These are phyloP conservation scores for Morpho helenor DNA, from an alignment of 2,888 invertebrate genomes.

Conservation along the genomic window DNA sequence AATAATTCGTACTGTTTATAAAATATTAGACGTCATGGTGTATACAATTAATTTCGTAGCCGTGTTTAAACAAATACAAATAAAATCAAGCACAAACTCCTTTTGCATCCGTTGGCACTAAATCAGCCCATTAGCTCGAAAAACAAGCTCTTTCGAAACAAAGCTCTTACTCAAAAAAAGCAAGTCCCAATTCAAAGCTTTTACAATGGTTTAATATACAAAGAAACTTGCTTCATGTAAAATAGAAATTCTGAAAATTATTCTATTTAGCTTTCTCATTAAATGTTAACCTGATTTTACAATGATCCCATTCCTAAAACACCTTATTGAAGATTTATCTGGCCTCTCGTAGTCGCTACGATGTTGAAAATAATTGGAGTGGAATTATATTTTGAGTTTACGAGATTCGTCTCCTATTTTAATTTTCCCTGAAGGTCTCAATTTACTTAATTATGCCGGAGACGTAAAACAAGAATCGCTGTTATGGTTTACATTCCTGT, in stretches of 20 bases:
- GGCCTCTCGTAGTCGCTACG: slow-evolving; percentile 36
- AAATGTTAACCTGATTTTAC: slow-evolving; percentile 4
- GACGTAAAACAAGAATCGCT: slow-evolving; percentile 11
- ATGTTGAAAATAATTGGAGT: slow-evolving; percentile 61
- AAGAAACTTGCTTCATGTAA: not conserved
- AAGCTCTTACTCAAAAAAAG: no score
- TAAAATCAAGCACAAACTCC: no score
- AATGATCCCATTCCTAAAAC: slow-evolving; percentile 3
- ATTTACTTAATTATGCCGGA: slow-evolving; percentile 14
- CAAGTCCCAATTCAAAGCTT: no score
- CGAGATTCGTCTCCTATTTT: slow-evolving; percentile 30
- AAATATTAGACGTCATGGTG: no score
- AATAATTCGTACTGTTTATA: no score
- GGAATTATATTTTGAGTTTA: slow-evolving; percentile 44
- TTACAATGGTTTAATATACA: no score
- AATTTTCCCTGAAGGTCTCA: slow-evolving; percentile 13
- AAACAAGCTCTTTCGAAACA: no score
- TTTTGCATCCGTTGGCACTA: no score
- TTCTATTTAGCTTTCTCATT: not conserved
- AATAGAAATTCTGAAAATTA: not conserved
- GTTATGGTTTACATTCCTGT: not conserved
- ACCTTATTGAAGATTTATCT: slow-evolving; percentile 14
- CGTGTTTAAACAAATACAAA: no score
- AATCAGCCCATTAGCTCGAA: no score
- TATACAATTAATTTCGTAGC: no score